These are phyloP conservation scores for Brachypteracias leptosomus DNA, from an alignment of 2,113 vertebrate species.

Conservation along the genomic window DNA sequence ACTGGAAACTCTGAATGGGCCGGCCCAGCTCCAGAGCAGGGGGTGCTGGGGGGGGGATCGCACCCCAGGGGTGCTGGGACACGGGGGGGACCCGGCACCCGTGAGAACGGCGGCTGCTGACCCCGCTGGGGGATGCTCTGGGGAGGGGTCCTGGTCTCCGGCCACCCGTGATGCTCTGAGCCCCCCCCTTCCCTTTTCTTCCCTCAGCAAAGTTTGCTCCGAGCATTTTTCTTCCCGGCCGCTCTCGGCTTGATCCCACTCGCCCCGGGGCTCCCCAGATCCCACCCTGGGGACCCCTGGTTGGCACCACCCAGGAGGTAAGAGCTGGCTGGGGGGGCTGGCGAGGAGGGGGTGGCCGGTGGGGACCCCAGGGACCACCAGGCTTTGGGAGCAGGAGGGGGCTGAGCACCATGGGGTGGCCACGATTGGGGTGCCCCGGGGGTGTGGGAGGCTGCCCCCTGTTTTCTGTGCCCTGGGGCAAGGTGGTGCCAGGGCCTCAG, in stretches of 20 bases:
- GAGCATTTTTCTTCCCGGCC: not conserved
- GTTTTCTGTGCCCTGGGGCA: not conserved
- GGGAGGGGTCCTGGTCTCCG: not conserved
- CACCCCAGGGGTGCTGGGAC: not conserved
- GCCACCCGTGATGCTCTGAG: fast-evolving
- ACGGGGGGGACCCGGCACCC: not conserved
- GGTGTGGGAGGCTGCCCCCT: not conserved
- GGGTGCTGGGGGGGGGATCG: not conserved
- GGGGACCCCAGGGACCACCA: too few species aligned
- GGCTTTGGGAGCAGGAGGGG: not conserved
- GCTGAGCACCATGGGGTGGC: not conserved
- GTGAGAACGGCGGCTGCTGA: not conserved
- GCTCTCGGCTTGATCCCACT: not conserved
- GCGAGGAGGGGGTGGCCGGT: not conserved
- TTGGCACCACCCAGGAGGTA: not conserved
- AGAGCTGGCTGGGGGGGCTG: not conserved
- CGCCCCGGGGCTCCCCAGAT: not conserved
- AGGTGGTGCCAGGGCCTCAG: not conserved
- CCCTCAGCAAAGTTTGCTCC: not conserved
- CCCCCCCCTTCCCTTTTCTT: fast-evolving
- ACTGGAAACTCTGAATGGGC: slow-evolving; percentile 61
- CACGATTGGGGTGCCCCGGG: not conserved
- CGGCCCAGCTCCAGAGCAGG: not conserved
- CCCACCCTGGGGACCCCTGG: not conserved
- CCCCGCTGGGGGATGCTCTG: not conserved